A percentile compares a stretch with the other conserved stretches of the same genome.
phyloP scores from a whole-genome alignment of 1,140 invertebrate genomes.

The Hetaerina americana region DNA sequence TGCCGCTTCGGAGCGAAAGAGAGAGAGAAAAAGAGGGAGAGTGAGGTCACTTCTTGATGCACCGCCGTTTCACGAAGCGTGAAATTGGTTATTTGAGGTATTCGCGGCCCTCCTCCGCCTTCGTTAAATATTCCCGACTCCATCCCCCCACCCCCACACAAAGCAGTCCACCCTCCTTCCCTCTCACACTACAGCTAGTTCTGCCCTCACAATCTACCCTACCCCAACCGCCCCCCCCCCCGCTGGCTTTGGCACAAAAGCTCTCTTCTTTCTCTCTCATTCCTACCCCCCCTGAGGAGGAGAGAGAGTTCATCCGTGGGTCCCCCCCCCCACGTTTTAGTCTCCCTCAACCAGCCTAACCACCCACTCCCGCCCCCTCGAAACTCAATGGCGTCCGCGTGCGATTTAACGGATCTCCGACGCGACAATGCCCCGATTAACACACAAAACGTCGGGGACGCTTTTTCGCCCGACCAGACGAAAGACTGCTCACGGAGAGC shows the following conservation, averaged over 20 bases:
- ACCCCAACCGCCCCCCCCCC: too few relatives aligned
- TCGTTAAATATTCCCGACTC: too few relatives aligned
- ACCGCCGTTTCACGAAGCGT: background rate
- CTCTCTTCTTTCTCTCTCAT: too few relatives aligned
- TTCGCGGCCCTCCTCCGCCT: background rate
- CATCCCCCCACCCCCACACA: background rate
- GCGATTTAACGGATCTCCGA: background rate
- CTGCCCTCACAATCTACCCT: too few relatives aligned
- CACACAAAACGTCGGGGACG: background rate
- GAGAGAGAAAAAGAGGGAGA: too few relatives aligned
- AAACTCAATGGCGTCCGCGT: background rate
- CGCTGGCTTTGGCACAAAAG: background rate
- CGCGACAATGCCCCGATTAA: background rate
- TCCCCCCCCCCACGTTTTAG: too few relatives aligned
- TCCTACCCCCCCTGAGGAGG: background rate
- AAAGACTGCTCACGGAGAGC: background rate
- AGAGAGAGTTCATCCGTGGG: background rate
- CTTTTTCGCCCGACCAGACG: background rate
- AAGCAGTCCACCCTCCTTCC: background rate
- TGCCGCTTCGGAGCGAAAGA: too few relatives aligned
- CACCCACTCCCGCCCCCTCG: too few relatives aligned
- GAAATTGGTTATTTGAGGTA: background rate
- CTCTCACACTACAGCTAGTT: background rate
- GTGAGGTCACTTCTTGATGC: background rate
- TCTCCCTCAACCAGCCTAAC: too few relatives aligned